A percentile compares a stretch with the other conserved stretches of the same genome.
phyloP scores from a whole-genome alignment of 2,888 invertebrate species.

The Odontocolon sp. region DNA sequence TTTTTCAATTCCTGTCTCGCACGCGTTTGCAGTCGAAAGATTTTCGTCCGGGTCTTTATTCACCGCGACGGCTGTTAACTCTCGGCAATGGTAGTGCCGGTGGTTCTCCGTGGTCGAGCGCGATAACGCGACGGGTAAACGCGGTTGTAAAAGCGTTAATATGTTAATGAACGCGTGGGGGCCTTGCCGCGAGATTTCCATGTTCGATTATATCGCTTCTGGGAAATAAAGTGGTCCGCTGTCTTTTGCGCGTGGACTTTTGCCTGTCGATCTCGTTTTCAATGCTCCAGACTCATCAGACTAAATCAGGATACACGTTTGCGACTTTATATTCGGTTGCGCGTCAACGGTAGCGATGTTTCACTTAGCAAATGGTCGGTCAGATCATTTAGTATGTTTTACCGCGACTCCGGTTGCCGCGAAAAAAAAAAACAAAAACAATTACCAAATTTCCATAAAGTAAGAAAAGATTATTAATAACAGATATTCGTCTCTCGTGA shows the following conservation, averaged over 20 bases:
- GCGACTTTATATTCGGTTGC: too few relatives aligned
- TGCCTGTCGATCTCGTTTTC: constrained; percentile 47
- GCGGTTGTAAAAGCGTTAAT: constrained; percentile 67
- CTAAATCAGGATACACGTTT: background rate
- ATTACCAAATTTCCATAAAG: background rate
- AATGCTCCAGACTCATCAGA: constrained; percentile 10
- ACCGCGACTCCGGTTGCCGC: background rate
- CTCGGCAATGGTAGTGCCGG: background rate
- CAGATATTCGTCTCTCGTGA: background rate
- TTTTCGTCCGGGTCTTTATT: constrained; percentile 28
- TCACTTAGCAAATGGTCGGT: constrained; percentile 17
- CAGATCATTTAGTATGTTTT: constrained; percentile 21
- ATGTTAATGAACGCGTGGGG: constrained; percentile 71
- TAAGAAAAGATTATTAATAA: too few relatives aligned
- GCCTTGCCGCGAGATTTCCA: constrained; percentile 67
- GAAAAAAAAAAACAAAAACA: background rate
- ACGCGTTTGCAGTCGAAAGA: constrained; percentile 38
- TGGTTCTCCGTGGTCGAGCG: background rate
- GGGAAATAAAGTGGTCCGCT: constrained; percentile 60
- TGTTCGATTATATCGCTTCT: constrained; percentile 67
- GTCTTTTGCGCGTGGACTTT: background rate
- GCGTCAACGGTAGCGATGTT: constrained; percentile 24
- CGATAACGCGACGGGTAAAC: constrained; percentile 54
- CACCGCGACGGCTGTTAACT: background rate
- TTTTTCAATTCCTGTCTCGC: background rate